Percentiles rank a stretch among this genome's conserved stretches.
Evolutionary conservation across 2,113 vertebrate species (phyloP).

Genomic region (Callospermophilus lateralis): DNA sequence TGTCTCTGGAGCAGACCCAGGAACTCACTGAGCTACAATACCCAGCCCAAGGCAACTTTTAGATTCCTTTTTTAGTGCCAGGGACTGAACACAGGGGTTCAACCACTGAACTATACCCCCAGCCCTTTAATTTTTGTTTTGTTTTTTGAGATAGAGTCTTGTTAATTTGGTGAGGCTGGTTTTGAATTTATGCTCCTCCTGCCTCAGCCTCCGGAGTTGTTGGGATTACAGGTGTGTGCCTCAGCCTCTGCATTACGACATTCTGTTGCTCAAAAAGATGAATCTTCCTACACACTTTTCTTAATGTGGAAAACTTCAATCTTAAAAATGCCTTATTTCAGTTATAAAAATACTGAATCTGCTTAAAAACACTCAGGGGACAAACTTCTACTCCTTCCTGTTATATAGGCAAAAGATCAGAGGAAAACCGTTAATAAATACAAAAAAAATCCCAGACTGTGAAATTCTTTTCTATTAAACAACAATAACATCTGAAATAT

Average conservation of each 20-base stretch:
- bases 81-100: too few species aligned
- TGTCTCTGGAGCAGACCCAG: too few species aligned
- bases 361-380: background rate
- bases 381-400: background rate
- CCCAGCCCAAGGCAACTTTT: background rate
- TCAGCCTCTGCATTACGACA: background rate
- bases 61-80: background rate
- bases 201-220: too few species aligned
- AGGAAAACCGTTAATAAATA: background rate
- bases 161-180: too few species aligned
- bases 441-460: background rate
- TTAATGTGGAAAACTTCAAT: background rate
- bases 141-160: too few species aligned
- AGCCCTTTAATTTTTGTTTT: too few species aligned
- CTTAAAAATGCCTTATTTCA: constrained; percentile 7
- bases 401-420: constrained; percentile 32
- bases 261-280: background rate
- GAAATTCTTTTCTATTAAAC: constrained; percentile 65
- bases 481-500: constrained; percentile 63
- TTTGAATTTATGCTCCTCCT: too few species aligned
- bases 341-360: constrained; percentile 24
- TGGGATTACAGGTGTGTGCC: too few species aligned
- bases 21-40: background rate
- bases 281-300: background rate
- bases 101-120: too few species aligned